Base-by-base conservation (phyloP, 2,113 vertebrate species). In the Oncorhynchus mykiss region DNA sequence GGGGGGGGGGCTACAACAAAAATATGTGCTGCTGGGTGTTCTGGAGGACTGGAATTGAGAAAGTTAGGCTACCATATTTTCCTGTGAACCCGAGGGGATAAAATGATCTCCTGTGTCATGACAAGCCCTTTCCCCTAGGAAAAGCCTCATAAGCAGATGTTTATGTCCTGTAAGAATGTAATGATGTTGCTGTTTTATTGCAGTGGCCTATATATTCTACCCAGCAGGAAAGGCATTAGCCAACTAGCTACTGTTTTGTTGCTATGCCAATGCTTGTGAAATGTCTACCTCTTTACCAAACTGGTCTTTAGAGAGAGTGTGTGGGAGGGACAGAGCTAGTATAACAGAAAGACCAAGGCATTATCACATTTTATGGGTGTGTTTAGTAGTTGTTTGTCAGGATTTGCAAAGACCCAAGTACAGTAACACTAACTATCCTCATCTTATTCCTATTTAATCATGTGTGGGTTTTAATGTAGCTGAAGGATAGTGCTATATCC, bases 191-290 rank as follows among this genome's bases (percentile, higher is more conserved):
- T 14, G 34, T 72, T 76, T 76, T 67, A 80, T 80, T 27, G 64
- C 67, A 59, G 67, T 75, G 14, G 25, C 9, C 9, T 62, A 48
- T n/a, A 27, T 68, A 27, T 67, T 20, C 31, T 67, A 70, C 72
- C 67, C 67, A 45, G 11, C 64, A 80, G 74, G 74, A 76, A 80
- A 20, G 54, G 34, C 71, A 27, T 48, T 22, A 71, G 68, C 6
- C 70, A 65, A 57, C 24, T 71, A 59, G 22, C 7, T 20, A 59
- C 11, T 34, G 24, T 71, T 27, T 27, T 5, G 67, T 75, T 78
- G 71, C 71, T 25, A 78, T 73, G 54, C n/a, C 66, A 54, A 67
- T 60, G 3, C 8, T 14, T 60, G 60, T n/a, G 72, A 79, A 74
- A 25, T 9, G 29, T 67, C 11, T 66, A n/a, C 48, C 14, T 57